Conservation (phyloP, 2,888 invertebrate species). For the Microctonus hyperodae region DNA sequence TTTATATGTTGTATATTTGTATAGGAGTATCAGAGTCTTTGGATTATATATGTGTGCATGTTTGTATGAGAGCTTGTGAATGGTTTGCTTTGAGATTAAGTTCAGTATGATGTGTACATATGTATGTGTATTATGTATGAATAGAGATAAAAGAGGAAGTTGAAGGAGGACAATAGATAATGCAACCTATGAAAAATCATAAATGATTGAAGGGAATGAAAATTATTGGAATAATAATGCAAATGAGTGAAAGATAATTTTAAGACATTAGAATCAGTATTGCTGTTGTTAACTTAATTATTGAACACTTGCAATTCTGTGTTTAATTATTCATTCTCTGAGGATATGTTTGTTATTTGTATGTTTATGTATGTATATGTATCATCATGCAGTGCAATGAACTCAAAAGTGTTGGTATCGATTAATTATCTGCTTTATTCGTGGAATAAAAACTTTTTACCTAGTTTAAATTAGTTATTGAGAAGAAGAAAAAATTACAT, state of each 20-base stretch:
- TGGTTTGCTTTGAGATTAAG: constrained; percentile 43
- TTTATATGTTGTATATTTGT: too few relatives aligned
- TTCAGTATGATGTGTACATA: too few relatives aligned
- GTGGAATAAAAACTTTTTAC: constrained; percentile 27
- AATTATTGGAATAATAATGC: not conserved
- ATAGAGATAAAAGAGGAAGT: constrained; percentile 20
- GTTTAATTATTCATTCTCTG: constrained; percentile 21
- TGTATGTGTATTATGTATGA: too few relatives aligned
- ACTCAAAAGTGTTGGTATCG: constrained; percentile 38
- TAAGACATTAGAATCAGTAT: constrained; percentile 15
- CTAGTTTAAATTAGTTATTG: constrained; percentile 9
- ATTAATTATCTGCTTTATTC: constrained; percentile 42
- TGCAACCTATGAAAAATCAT: not conserved
- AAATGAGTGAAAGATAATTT: not conserved
- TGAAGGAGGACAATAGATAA: not conserved
- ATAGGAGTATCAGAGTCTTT: too few relatives aligned
- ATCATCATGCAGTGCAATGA: constrained; percentile 38
- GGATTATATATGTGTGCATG: too few relatives aligned
- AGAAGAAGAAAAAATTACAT: not conserved
- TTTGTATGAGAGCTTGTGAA: constrained; percentile 38
- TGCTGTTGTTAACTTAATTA: constrained; percentile 16
- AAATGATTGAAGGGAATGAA: not conserved
- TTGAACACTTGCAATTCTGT: constrained; percentile 12
- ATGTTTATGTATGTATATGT: not conserved
- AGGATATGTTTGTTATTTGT: not conserved